phyloP scores from a whole-genome alignment of 2,113 vertebrate species.

The Amblyopsis rosae region DNA sequence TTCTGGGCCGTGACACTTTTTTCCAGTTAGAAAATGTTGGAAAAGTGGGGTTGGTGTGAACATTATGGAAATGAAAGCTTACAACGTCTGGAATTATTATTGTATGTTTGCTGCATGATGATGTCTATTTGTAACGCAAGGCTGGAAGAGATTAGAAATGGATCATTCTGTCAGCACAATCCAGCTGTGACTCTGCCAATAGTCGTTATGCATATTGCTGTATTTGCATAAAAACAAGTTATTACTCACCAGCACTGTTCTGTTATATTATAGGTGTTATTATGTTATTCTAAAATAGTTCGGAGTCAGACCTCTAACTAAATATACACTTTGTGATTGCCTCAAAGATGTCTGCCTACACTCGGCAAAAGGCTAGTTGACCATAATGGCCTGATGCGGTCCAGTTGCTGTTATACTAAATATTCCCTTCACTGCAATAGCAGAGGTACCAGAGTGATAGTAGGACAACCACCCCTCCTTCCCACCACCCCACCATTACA shows the following conservation, averaged over 20 bases:
- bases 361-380: neutral
- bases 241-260: slow-evolving; percentile 25
- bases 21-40: slow-evolving; percentile 22
- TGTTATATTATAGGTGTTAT: slow-evolving; percentile 25
- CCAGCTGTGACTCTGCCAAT: neutral
- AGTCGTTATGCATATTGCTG: neutral
- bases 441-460: too few relatives aligned
- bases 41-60: slow-evolving; percentile 4
- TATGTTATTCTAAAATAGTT: slow-evolving; percentile 21
- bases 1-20: too few relatives aligned
- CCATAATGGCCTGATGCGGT: neutral
- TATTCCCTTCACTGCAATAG: slow-evolving; percentile 5
- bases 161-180: neutral
- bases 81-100: neutral
- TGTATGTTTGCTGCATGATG: neutral
- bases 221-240: slow-evolving; percentile 8
- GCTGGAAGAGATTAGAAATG: slow-evolving; percentile 10
- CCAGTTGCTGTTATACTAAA: slow-evolving; percentile 17
- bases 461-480: too few relatives aligned
- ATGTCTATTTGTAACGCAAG: slow-evolving; percentile 2
- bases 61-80: neutral
- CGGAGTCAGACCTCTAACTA: slow-evolving; percentile 31
- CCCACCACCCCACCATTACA: too few relatives aligned
- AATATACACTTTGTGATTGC: slow-evolving; percentile 3
- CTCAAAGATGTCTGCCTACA: neutral